Evolutionary conservation across 2,888 invertebrate genomes (phyloP), one percentile per base, ranked within the genome.

Genomic region (Polyploca ridens): DNA sequence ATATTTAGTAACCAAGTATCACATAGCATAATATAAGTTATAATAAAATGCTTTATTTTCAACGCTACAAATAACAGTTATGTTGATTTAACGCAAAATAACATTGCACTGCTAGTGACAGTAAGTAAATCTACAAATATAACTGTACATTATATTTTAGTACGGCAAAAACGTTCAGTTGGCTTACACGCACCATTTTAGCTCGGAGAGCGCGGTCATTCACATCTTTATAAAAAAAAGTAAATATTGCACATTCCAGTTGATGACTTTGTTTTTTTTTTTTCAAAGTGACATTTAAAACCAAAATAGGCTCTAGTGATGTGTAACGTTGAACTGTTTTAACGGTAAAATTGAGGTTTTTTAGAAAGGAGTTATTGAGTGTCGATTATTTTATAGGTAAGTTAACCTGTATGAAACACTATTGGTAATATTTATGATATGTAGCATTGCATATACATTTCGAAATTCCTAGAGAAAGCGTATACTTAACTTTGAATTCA

Each of bases 101-200:
- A 54, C 54, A 19, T 19, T 54, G 16, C 54, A 54, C 54, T 49
- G 71, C 71, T 73, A 64, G 63, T 58, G 65, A 66, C 63, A 71
- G 35, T n/a, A 58, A 33, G 35, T 33, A 5, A 70, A 68, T 67
- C 69, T 35, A 62, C 63, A 57, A 58, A 35, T 49, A 27, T 8
- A 38, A 46, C 33, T 58, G 49, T 68, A 66, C 70, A 67, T 57
- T 46, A 60, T 62, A 19, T 64, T 64, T 44, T 38, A 33, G 63
- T 63, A 63, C 33, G 8, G 63, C 46, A 58, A 63, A 58, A 27
- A 44, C 58, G 19, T 46, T 44, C 63, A 16, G 58, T 46, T 44
- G 58, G 14, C 8, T 6, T 8, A n/a, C 35, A 33, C 33, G 33
- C n/a, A 13, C 58, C 33, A 33, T n/a, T 33, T 33, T 33, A n/a